phyloP scores from a whole-genome alignment of 1,140 invertebrate genomes.

The Caerostris extrusa region DNA sequence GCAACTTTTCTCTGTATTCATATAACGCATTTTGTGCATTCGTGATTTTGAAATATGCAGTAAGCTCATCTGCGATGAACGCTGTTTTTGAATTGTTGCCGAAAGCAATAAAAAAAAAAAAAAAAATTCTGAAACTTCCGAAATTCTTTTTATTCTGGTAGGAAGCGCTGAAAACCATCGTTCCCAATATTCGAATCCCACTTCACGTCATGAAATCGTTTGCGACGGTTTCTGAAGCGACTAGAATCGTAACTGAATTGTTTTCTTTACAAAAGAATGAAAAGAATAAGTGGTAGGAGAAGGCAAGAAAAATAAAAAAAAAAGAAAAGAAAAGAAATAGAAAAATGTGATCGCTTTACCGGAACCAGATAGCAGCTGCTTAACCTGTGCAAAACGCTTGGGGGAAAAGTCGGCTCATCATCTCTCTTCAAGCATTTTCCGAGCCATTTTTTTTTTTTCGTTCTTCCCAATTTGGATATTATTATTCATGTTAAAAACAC shows the following conservation, averaged over 20 bases:
- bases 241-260: constrained; percentile 36
- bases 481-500: background rate
- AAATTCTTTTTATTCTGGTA: background rate
- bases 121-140: background rate
- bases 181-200: background rate
- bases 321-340: constrained; percentile 34
- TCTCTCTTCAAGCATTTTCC: background rate
- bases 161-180: background rate
- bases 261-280: background rate
- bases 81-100: constrained; percentile 14
- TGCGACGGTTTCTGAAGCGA: constrained; percentile 9
- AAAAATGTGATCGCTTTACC: constrained; percentile 55
- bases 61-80: background rate
- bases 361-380: constrained; percentile 62
- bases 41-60: background rate
- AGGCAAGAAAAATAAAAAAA: too few species aligned
- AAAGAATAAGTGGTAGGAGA: background rate
- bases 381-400: background rate
- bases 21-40: constrained; percentile 1
- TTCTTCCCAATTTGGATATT: background rate
- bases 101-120: background rate
- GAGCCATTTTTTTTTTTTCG: background rate
- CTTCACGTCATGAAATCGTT: background rate
- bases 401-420: background rate
- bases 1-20: background rate